Conservation (phyloP, 2,888 invertebrate species). For the Napeogenes inachia region DNA sequence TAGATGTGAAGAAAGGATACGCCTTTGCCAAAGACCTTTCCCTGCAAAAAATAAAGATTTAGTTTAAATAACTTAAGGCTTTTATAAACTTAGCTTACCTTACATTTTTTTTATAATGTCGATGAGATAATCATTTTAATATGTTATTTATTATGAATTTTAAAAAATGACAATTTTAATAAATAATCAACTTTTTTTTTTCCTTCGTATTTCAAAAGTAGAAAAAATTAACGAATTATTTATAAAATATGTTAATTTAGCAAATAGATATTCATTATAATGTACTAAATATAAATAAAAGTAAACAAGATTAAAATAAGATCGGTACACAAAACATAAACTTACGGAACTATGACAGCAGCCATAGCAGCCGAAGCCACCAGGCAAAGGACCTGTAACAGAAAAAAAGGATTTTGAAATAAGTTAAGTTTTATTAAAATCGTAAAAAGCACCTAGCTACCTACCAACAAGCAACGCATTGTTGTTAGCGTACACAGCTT, state of each 20-base stretch:
- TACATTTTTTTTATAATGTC: too few species aligned
- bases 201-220: too few species aligned
- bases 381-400: constrained; percentile 56
- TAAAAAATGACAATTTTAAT: too few species aligned
- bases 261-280: background rate
- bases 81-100: too few species aligned
- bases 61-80: too few species aligned
- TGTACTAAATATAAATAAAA: constrained; percentile 1
- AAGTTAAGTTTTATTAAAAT: constrained; percentile 2
- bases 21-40: background rate
- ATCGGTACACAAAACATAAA: background rate
- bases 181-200: too few species aligned
- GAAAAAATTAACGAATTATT: too few species aligned
- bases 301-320: too few species aligned
- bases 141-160: too few species aligned
- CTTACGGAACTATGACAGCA: constrained; percentile 39
- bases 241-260: too few species aligned
- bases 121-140: too few species aligned
- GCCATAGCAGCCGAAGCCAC: constrained; percentile 56
- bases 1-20: constrained; percentile 14
- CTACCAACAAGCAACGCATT: constrained; percentile 67
- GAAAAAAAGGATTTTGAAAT: constrained; percentile 8
- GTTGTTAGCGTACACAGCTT: constrained; percentile 55
- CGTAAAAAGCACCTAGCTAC: constrained; percentile 32
- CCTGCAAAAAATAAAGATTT: background rate